Evolutionary conservation across 2,888 invertebrate species (phyloP).

Genomic region (Quadroppia sp.): DNA sequence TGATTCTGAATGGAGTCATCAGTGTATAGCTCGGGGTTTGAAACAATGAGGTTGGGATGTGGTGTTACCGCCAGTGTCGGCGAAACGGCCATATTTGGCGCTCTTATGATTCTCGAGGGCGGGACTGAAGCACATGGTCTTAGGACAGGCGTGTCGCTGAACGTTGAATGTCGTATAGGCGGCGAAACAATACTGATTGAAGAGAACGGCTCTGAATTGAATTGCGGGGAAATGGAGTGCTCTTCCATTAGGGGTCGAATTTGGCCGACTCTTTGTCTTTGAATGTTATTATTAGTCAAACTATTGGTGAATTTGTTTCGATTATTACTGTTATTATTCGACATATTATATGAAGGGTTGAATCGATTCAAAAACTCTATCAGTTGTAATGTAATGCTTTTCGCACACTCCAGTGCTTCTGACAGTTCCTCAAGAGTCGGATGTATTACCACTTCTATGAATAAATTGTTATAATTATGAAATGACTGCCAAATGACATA

Average conservation of each 20-base stretch:
- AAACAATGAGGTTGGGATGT: not conserved
- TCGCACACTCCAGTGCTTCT: slow-evolving; percentile 35
- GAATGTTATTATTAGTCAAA: not conserved
- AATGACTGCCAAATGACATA: slow-evolving; percentile 56
- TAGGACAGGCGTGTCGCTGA: too few species aligned
- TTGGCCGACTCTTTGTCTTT: slow-evolving; percentile 5
- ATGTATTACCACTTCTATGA: slow-evolving; percentile 30
- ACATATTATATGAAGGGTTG: not conserved
- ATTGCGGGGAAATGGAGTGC: not conserved
- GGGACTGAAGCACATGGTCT: slow-evolving; percentile 24
- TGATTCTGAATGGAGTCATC: not conserved
- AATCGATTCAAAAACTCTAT: slow-evolving; percentile 29
- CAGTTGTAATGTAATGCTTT: slow-evolving; percentile 33
- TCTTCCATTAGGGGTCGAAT: not conserved
- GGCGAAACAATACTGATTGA: slow-evolving; percentile 2
- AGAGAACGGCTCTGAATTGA: slow-evolving; percentile 23
- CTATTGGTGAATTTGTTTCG: not conserved
- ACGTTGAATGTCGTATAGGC: not conserved
- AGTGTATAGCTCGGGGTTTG: not conserved
- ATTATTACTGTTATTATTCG: slow-evolving; percentile 11
- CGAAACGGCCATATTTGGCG: not conserved
- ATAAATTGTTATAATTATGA: slow-evolving; percentile 18
- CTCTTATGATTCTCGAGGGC: slow-evolving; percentile 10
- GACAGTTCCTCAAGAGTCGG: slow-evolving; percentile 38
- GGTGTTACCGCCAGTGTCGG: not conserved